These are phyloP conservation scores for Oncorhynchus nerka DNA, from an alignment of 2,113 vertebrate genomes.

Conservation along the genomic window DNA sequence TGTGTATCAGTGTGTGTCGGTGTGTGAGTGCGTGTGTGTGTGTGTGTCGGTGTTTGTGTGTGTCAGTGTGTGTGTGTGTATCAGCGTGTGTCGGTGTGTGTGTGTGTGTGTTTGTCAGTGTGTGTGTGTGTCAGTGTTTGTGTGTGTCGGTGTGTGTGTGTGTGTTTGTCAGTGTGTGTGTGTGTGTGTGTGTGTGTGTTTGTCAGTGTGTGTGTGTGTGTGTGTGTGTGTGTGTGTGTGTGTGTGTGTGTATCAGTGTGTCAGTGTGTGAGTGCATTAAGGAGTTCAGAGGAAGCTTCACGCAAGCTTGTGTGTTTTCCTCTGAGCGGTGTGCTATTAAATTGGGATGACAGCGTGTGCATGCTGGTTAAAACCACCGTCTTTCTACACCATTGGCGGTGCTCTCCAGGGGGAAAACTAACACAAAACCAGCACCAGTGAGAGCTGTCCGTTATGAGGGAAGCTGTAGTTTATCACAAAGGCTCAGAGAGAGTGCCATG, in stretches of 20 bases:
- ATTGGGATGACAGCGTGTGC: constrained; percentile 33
- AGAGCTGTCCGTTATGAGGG: neutral
- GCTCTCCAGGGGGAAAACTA: neutral
- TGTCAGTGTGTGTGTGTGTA: too few relatives aligned
- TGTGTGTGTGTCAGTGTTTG: neutral
- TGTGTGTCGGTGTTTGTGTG: too few relatives aligned
- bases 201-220: constrained; percentile 10
- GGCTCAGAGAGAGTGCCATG: neutral
- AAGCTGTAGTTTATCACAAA: neutral
- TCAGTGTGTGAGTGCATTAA: neutral
- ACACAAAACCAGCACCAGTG: neutral
- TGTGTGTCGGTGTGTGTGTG: neutral
- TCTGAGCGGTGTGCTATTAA: constrained; percentile 31
- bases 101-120: neutral
- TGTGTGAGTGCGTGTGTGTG: too few relatives aligned
- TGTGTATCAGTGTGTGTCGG: too few relatives aligned
- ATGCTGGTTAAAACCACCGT: neutral
- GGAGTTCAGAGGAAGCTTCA: constrained; percentile 17
- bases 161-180: too few relatives aligned
- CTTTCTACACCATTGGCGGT: neutral
- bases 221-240: neutral
- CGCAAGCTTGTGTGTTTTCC: constrained; percentile 28
- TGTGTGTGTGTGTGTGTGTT: neutral
- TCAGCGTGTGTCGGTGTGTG: neutral
- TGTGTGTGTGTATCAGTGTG: neutral